Evolutionary conservation across 2,113 vertebrate species (phyloP), one percentile per base, ranked within the genome.

Genomic region (Dromiciops gliroides): DNA sequence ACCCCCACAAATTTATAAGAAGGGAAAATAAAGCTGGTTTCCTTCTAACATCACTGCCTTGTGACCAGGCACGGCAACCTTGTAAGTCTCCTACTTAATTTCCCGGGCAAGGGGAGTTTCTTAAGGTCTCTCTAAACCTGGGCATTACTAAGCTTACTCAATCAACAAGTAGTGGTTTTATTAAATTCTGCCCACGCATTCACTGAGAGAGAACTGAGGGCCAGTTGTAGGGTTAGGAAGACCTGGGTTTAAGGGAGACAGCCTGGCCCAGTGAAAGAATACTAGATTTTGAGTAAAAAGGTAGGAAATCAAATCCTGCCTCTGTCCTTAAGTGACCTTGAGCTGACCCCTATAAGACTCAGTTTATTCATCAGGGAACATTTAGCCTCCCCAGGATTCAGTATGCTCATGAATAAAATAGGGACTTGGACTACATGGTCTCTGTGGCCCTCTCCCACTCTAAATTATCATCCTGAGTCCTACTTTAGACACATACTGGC

Each of bases 1-100:
- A 31, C 37, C 23, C 37, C 92, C 90, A n/a, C 28, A 14, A 75
- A 95, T 90, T 93, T 67, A 89, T 47, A 89, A 49, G 56, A 22
- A 95, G 92, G 95, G 75, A 95, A 93, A 95, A 92, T 89, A 26
- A 94, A 89, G 75, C 88, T 31, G 31, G 16, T 51, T 47, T 1
- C 53, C 23, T 95, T 92, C 60, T 48, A 92, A 93, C 31, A 47
- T 94, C 48, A 51, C 91, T 95, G 67, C 67, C 67, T 22, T 22
- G 67, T 83, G n/a, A 75, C 67, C n/a, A 37, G 12, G n/a, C n/a
- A 19, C 67, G 44, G n/a, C 67, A 83, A 83, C 67, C 7, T 44
- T 83, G 19, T 37, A 60, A 67, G 60, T 67, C 60, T 67, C 12
- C 28, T n/a, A 8, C 67, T 83, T 83, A 83, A 83, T n/a, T 83